Base-by-base conservation (phyloP, 2,113 vertebrate genomes). In the Callocephalon fimbriatum region DNA sequence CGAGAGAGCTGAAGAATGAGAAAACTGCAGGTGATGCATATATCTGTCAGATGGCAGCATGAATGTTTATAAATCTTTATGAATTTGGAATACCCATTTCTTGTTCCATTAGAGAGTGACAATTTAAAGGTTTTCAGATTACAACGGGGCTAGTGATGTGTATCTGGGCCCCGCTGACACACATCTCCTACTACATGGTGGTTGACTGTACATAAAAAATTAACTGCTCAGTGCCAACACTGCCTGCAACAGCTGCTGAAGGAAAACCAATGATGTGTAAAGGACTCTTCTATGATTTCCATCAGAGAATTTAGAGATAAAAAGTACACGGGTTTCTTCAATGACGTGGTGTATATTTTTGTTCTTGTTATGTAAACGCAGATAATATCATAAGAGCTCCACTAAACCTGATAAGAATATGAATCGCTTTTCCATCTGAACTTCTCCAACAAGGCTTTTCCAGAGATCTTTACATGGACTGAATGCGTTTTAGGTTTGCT, bases 71-170 rank as follows among this genome's bases (percentile, higher is more conserved):
- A 94, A 95, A 97, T 90, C 96, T 89, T 88, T 89, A 89, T 89
- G 91, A 91, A 85, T 97, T 95, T 94, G 83, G 82, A 95, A 91
- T 86, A 95, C 80, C 67, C 80, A 79, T 94, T 95, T 93, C 80
- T 96, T 95, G 75, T 97, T 97, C 96, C 95, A 96, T 96, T 95
- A 97, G 88, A 65, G 56, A 95, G 59, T 51, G 80, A 93, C 87
- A 95, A 95, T 97, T 92, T 95, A 89, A 92, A 96, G 95, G 90
- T 96, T 96, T 94, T 91, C 40, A 15, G 94, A 95, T 95, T 95
- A 86, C 91, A 85, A 50, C 2, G 1, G 92, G 76, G 22, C 62
- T n/a, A 89, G 56, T 66, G 82, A 95, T 86, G 87, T 94, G 90
- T 81, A 56, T 81, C 81, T 82, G 65, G 65, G 80, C 82, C 91